Evolutionary conservation across 2,113 vertebrate genomes (phyloP).

Genomic region (Cricetomys ansorgei): DNA sequence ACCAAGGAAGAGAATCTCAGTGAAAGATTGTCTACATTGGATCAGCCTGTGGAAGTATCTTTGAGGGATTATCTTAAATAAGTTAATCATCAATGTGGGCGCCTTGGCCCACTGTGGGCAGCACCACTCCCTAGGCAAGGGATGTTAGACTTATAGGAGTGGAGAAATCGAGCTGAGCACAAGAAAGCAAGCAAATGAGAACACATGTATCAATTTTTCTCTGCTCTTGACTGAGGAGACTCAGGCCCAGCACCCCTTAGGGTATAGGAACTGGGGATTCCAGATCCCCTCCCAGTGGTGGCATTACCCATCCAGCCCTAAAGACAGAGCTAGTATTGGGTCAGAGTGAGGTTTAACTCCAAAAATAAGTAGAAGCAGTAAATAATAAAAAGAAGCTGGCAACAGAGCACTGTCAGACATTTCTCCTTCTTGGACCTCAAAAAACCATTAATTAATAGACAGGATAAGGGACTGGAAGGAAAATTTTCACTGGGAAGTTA

Average conservation of each 20-base stretch:
- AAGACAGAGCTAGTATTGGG: neutral
- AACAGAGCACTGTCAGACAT: neutral
- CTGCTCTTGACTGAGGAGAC: neutral
- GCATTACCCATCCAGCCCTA: fast-evolving
- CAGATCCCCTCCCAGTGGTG: fast-evolving
- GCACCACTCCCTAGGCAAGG: too few species aligned
- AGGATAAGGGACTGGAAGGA: neutral
- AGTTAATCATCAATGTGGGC: neutral
- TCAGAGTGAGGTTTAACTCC: neutral
- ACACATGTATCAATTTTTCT: neutral
- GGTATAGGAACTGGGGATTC: neutral
- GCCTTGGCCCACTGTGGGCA: neutral
- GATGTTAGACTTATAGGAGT: too few species aligned
- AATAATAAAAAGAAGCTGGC: neutral
- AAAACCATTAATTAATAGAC: neutral
- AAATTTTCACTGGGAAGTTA: neutral
- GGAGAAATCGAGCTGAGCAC: neutral
- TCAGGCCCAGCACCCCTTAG: neutral
- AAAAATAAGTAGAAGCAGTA: neutral
- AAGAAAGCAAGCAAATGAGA: neutral
- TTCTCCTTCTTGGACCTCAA: neutral
- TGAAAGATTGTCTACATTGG: neutral
- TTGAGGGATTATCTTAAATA: neutral
- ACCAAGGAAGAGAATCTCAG: neutral
- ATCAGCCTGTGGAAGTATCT: neutral